phyloP scores from a whole-genome alignment of 1,140 invertebrate genomes.

The Hyposmocoma kahamanoa region DNA sequence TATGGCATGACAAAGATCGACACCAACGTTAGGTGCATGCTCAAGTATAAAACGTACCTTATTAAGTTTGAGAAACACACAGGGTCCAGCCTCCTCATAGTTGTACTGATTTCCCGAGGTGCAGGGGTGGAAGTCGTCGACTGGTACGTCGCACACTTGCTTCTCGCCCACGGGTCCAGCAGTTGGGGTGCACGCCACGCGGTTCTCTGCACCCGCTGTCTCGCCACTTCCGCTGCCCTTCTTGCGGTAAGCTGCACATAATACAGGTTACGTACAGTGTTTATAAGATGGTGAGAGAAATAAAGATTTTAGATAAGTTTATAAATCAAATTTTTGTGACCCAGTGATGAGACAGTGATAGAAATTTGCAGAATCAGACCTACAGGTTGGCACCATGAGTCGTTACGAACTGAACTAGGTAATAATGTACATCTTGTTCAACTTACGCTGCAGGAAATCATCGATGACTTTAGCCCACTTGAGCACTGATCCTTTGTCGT shows the following conservation, averaged over 20 bases:
- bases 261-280: too few species aligned
- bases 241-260: conserved; percentile 60
- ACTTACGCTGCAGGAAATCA: conserved; percentile 80
- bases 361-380: too few species aligned
- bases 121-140: conserved; percentile 80
- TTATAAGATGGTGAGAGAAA: too few species aligned
- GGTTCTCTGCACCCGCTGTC: conserved; percentile 54
- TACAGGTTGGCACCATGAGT: too few species aligned
- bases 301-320: too few species aligned
- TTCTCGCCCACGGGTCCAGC: conserved; percentile 59
- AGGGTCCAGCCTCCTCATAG: conserved; percentile 84
- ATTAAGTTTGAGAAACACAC: conserved; percentile 89
- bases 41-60: too few species aligned
- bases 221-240: conserved; percentile 54
- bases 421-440: too few species aligned
- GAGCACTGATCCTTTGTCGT: conserved; percentile 84
- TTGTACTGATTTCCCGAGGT: conserved; percentile 83
- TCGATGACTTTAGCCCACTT: conserved; percentile 86
- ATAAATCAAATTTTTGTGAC: too few species aligned
- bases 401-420: too few species aligned
- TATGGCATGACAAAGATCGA: too few species aligned
- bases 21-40: too few species aligned
- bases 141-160: conserved; percentile 68
- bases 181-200: conserved; percentile 73
- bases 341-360: too few species aligned